Base-by-base conservation (phyloP, 2,797 vertebrate genomes). In the Arnoldichthys spilopterus region DNA sequence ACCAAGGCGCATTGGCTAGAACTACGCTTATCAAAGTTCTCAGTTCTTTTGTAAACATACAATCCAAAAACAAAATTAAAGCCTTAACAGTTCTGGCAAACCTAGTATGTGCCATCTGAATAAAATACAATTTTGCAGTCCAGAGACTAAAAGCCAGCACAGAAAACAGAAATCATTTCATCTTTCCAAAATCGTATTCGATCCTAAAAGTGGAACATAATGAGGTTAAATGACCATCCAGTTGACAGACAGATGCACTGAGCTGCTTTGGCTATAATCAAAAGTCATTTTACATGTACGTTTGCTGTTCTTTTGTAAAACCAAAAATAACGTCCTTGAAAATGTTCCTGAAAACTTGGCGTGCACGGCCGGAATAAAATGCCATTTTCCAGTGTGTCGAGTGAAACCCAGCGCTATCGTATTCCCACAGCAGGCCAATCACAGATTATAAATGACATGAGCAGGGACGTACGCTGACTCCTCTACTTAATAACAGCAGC, bases 401-500 rank as follows among this genome's bases (percentile, higher is more conserved):
- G 59, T 67, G 83, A 81, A 86, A 86, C 76, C 26, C 72, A 59
- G 70, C 28, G 49, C 78, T 62, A 53, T 61, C 73, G 73, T 76
- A 78, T 86, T 86, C 85, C 83, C 81, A 74, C 76, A 80, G 82
- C 79, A 58, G 82, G 62, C 71, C 76, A 61, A 82, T 83, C 82
- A 83, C 16, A 63, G 84, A 85, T 83, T 83, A 82, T 72, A 22
- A 54, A 76, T 81, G 66, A 56, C 79, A 76, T 82, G 59, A 74
- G 74, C 47, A 54, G 34, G 79, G 82, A 85, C 83, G 67, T 80
- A 79, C 63, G 76, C 79, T 24, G 77, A 82, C 83, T 87, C 82
- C 82, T 84, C 80, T 69, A 80, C 87, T 89, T 87, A 88, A 87
- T 93, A 95, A 95, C 94, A 94, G 93, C 93, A 94, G 93, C 90